Base-by-base conservation (phyloP, 1,140 invertebrate species). In the Drosophila mojavensis region DNA sequence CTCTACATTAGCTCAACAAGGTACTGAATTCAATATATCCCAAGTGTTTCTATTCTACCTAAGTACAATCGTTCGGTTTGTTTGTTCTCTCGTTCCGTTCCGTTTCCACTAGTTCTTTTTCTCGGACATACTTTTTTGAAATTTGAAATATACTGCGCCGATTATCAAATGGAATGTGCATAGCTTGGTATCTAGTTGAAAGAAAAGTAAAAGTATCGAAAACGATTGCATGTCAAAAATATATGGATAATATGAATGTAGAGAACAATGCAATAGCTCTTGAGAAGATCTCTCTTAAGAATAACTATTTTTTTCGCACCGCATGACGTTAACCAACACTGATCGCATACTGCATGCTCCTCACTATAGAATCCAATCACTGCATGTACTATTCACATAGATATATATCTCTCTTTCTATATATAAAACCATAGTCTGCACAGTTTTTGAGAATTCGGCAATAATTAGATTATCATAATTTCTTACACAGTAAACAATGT, bases 1-100 rank as follows among this genome's bases (percentile, higher is more conserved):
- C 91, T 93, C 91, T 92, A 92, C 92, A 92, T 92, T 88, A 91
- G 77, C 81, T 91, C 84, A 85, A 92, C 84, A 89, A 89, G 84
- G 84, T 89, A 89, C 75, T 81, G 85, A 88, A 75, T 77, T 75
- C 70, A 59, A 79, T 74, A 82, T 68, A 72, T 77, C 64, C 70
- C 75, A 79, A 72, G 62, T 65, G 73, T 85, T 78, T 79, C 78
- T 68, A 72, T 15, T 75, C 66, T 69, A 78, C 73, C 74, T 75
- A 80, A 73, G 58, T 76, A 67, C 54, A 72, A 59, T 58, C 43
- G 81, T 90, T 85, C 68, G 59, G 71, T 79, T 89, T 73, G 60
- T 79, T 90, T 79, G 66, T 79, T 75, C 54, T 58, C 54, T 79
- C 60, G 61, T 79, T 79, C 48, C 48, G 60, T 65, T 77, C 62